A percentile compares a stretch with the other conserved stretches of the same genome.
phyloP scores from a whole-genome alignment of 1,140 invertebrate species.

The Drosophila fuyamai region DNA sequence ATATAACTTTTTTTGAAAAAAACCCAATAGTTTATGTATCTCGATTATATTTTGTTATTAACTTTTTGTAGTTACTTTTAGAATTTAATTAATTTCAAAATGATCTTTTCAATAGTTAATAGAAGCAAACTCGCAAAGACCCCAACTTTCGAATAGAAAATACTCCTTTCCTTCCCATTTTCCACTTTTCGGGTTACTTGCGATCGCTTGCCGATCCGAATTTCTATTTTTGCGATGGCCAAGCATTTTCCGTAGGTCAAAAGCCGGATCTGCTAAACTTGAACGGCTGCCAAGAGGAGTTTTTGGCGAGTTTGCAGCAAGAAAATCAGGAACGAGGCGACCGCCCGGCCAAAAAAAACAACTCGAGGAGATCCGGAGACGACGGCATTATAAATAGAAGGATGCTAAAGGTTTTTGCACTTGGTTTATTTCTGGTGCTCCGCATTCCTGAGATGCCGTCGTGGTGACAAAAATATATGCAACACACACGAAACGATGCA shows the following conservation, averaged over 20 bases:
- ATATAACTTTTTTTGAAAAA: too few relatives aligned
- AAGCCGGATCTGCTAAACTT: slow-evolving; percentile 66
- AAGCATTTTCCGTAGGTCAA: slow-evolving; percentile 57
- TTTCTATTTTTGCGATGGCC: slow-evolving; percentile 37
- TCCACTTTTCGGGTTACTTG: neutral
- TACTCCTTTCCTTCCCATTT: neutral
- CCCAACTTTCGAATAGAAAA: too few relatives aligned
- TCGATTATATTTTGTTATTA: too few relatives aligned
- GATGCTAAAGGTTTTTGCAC: slow-evolving; percentile 79
- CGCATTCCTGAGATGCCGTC: slow-evolving; percentile 73
- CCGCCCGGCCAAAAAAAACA: neutral
- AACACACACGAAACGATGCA: slow-evolving; percentile 21
- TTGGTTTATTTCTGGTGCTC: slow-evolving; percentile 68
- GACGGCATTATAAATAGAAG: slow-evolving; percentile 53
- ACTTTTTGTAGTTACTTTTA: too few relatives aligned
- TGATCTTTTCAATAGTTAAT: too few relatives aligned
- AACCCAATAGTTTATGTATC: too few relatives aligned
- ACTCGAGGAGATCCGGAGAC: slow-evolving; percentile 19
- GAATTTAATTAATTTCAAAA: too few relatives aligned
- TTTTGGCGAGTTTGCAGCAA: slow-evolving; percentile 14
- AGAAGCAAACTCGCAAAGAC: too few relatives aligned
- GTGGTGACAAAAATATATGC: slow-evolving; percentile 58
- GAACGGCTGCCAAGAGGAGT: slow-evolving; percentile 53
- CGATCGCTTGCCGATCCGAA: slow-evolving; percentile 3
- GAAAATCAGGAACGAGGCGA: slow-evolving; percentile 10